These are phyloP conservation scores for Pachyseris speciosa DNA, from an alignment of 64 coral and sea anemone genomes.

Conservation along the genomic window DNA sequence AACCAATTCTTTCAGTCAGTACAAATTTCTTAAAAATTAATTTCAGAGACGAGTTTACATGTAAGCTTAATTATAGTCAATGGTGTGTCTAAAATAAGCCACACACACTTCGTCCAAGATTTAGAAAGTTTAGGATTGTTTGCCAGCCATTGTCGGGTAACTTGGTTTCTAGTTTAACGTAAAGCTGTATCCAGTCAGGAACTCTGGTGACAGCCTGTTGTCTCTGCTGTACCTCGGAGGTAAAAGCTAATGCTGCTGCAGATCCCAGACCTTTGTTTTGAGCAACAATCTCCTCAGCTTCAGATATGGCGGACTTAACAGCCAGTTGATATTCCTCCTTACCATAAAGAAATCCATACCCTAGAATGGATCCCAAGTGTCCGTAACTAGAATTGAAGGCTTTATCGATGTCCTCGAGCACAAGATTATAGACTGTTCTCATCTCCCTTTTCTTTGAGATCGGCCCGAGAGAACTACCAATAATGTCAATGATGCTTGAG, in stretches of 20 bases:
- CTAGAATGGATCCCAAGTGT: constrained; percentile 14
- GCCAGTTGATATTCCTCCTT: background rate
- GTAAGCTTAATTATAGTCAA: background rate
- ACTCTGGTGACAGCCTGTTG: constrained; percentile 4
- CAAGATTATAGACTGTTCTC: background rate
- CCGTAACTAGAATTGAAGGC: background rate
- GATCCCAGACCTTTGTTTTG: constrained; percentile 5
- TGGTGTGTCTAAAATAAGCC: background rate
- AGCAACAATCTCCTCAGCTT: constrained; percentile 26
- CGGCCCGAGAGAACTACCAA: constrained; percentile 27
- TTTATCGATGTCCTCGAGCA: background rate
- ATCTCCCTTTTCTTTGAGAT: constrained; percentile 22
- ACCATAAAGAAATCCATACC: constrained; percentile 26
- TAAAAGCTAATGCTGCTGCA: constrained; percentile 11
- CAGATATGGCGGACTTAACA: background rate
- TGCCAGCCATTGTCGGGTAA: constrained; percentile 38
- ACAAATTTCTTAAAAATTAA: background rate
- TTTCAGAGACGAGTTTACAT: background rate
- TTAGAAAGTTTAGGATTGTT: constrained; percentile 46
- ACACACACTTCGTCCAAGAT: background rate
- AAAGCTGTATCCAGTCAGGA: constrained; percentile 51
- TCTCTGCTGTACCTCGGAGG: background rate
- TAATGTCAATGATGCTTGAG: background rate
- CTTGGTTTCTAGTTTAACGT: constrained; percentile 31
- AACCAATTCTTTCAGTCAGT: too few relatives aligned